These are phyloP conservation scores for Coboldia fuscipes DNA, from an alignment of 1,140 invertebrate species.

Conservation along the genomic window DNA sequence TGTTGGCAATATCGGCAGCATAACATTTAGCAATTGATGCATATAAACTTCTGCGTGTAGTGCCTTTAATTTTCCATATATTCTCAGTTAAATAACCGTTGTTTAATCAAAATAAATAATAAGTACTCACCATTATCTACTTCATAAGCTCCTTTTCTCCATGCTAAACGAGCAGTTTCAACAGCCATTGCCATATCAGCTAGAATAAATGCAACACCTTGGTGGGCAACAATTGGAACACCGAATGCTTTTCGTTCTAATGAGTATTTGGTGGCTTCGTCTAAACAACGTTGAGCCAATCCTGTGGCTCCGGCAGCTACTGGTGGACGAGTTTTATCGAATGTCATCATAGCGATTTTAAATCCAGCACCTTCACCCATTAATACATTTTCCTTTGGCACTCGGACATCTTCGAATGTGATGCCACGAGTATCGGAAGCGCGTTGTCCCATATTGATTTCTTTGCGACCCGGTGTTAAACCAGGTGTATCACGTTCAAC, in stretches of 20 bases:
- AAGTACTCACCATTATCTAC: too few relatives aligned
- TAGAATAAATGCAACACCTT: constrained; percentile 66
- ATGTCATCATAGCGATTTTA: constrained; percentile 44
- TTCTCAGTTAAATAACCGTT: too few relatives aligned
- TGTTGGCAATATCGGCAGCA: constrained; percentile 63
- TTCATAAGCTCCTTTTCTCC: constrained; percentile 54
- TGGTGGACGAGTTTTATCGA: constrained; percentile 36
- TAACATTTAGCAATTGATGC: constrained; percentile 69
- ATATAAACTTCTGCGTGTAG: constrained; percentile 36
- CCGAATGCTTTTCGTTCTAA: constrained; percentile 61
- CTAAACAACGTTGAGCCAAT: constrained; percentile 49
- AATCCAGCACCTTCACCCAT: constrained; percentile 33
- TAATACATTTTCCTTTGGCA: constrained; percentile 40
- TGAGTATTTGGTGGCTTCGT: constrained; percentile 63
- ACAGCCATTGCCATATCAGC: constrained; percentile 71
- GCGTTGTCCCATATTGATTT: constrained; percentile 73
- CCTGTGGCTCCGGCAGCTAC: constrained; percentile 48
- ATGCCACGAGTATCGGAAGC: constrained; percentile 69
- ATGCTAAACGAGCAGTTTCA: constrained; percentile 50
- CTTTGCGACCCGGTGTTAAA: constrained; percentile 66
- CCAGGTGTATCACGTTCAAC: constrained; percentile 72
- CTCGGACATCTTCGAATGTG: constrained; percentile 51
- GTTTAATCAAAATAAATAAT: too few relatives aligned
- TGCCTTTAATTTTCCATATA: too few relatives aligned
- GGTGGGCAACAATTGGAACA: constrained; percentile 40